Conservation (phyloP, 1,140 invertebrate species). For the Bicyclus anynana region DNA sequence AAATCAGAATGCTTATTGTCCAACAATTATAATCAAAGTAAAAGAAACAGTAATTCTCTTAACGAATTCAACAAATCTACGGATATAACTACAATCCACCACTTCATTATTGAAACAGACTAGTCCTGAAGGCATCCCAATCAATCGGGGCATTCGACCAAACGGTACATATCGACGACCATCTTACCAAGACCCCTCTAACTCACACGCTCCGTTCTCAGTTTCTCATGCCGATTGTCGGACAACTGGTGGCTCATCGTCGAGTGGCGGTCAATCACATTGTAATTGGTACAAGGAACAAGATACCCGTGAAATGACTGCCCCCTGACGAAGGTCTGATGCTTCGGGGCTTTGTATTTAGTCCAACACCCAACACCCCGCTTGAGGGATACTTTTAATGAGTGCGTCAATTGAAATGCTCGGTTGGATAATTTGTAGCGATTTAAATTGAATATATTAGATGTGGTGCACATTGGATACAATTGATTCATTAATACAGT, state of each 20-base stretch:
- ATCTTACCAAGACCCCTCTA: slow-evolving; percentile 29
- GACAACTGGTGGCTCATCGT: slow-evolving; percentile 21
- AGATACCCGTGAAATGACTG: slow-evolving; percentile 71
- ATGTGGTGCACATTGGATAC: no score
- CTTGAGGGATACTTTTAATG: slow-evolving; percentile 24
- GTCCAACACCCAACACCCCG: slow-evolving; percentile 49
- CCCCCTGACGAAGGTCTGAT: slow-evolving; percentile 59
- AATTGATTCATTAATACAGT: no score
- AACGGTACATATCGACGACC: slow-evolving; percentile 43
- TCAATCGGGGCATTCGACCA: slow-evolving; percentile 62
- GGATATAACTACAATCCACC: slow-evolving; percentile 20
- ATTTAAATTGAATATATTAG: not conserved
- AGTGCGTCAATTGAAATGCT: slow-evolving; percentile 5
- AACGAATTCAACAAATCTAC: not conserved
- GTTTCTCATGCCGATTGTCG: not conserved
- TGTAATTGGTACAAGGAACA: slow-evolving; percentile 63
- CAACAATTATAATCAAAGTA: not conserved
- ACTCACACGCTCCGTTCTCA: slow-evolving; percentile 11
- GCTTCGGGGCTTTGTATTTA: slow-evolving; percentile 50
- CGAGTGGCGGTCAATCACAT: slow-evolving; percentile 58
- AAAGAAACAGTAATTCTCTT: not conserved
- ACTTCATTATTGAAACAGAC: slow-evolving; percentile 65
- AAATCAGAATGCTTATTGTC: no score
- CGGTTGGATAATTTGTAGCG: slow-evolving; percentile 1
- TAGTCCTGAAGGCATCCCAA: slow-evolving; percentile 46